Evolutionary conservation across 2,113 vertebrate genomes (phyloP).

Genomic region (Leptosomus discolor): DNA sequence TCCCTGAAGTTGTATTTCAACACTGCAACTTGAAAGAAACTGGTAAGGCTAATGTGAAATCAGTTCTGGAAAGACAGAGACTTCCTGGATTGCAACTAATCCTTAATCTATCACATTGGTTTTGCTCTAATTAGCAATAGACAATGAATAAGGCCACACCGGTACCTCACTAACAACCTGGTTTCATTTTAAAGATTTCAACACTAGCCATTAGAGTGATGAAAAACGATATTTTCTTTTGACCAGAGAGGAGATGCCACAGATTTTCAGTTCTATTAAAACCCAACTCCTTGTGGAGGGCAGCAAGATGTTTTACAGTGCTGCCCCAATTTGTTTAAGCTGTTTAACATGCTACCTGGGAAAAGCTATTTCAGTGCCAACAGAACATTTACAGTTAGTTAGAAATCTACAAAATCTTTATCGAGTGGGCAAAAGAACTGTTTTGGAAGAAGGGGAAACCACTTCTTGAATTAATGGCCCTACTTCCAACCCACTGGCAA

Average conservation of each 20-base stretch:
- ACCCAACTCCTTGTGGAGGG: neutral
- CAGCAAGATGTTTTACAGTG: fast-evolving
- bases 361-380: neutral
- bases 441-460: neutral
- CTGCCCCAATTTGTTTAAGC: neutral
- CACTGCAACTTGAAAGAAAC: neutral
- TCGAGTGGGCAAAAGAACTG: neutral
- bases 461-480: neutral
- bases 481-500: neutral
- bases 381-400: neutral
- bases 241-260: neutral
- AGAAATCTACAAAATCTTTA: neutral
- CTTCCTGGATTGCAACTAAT: neutral
- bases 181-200: neutral
- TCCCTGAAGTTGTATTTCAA: neutral
- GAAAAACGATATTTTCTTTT: neutral
- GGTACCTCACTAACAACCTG: neutral
- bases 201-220: neutral
- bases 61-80: neutral
- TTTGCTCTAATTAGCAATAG: neutral
- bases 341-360: neutral
- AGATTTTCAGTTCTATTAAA: neutral
- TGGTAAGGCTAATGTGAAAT: neutral
- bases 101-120: neutral
- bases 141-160: neutral